phyloP scores from a whole-genome alignment of 2,797 vertebrate species.

The Mastacembelus armatus region DNA sequence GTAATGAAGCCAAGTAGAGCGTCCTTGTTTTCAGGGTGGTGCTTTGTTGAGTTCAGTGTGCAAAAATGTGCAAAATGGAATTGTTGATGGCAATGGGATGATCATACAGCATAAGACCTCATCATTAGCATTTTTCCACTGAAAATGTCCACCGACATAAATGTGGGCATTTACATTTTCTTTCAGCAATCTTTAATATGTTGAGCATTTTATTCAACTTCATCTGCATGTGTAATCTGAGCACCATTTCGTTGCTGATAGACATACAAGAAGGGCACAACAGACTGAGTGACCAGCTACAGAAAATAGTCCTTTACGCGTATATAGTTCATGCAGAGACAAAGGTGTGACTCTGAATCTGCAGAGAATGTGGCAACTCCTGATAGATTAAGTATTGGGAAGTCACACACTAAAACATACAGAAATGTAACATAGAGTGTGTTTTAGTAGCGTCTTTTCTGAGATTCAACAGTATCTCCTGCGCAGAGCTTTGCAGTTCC shows the following conservation, averaged over 20 bases:
- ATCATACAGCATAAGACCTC: too few relatives aligned
- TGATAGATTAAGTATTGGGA: slow-evolving; percentile 30
- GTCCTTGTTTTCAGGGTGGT: not conserved
- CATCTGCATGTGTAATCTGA: not conserved
- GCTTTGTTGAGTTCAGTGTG: not conserved
- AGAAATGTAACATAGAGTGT: slow-evolving; percentile 41
- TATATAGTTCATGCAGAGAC: slow-evolving; percentile 5
- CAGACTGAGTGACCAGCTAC: not conserved
- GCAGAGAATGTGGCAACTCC: slow-evolving; percentile 4
- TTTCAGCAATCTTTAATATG: slow-evolving; percentile 17
- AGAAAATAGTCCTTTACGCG: slow-evolving; percentile 9
- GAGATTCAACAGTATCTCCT: slow-evolving; percentile 71
- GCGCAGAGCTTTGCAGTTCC: slow-evolving; percentile 78
- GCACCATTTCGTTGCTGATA: slow-evolving; percentile 10
- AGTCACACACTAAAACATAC: slow-evolving; percentile 37
- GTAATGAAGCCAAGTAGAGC: not conserved
- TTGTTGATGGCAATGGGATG: too few relatives aligned
- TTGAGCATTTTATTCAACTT: not conserved
- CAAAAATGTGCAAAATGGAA: slow-evolving; percentile 1
- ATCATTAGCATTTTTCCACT: too few relatives aligned
- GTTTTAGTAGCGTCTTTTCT: slow-evolving; percentile 54
- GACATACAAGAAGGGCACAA: slow-evolving; percentile 6
- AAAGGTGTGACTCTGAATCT: slow-evolving; percentile 2
- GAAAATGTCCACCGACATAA: not conserved
- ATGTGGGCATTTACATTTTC: not conserved